A percentile compares a stretch with the other conserved stretches of the same genome.
phyloP scores from a whole-genome alignment of 2,113 vertebrate genomes.

The Apodemus speciosus region DNA sequence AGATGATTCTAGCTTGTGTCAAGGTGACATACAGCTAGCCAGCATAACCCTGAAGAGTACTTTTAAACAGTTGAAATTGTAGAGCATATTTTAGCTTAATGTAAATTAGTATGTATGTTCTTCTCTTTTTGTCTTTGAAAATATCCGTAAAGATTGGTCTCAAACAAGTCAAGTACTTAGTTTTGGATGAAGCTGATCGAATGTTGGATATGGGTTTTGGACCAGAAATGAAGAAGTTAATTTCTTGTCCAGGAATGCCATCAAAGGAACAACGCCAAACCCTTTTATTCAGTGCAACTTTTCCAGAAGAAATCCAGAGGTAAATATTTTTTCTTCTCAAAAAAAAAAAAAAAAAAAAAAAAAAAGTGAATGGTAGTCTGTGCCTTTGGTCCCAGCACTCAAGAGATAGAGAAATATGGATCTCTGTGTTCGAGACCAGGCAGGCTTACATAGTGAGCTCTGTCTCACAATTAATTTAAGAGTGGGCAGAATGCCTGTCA shows the following conservation, averaged over 20 bases:
- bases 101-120: constrained; percentile 54
- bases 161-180: constrained; percentile 90
- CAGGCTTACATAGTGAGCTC: neutral
- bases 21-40: neutral
- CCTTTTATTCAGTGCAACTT: constrained; percentile 97
- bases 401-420: neutral
- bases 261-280: constrained; percentile 92
- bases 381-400: neutral
- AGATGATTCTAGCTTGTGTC: neutral
- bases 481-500: neutral
- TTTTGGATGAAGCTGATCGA: constrained; percentile 96
- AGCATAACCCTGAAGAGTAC: neutral
- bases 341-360: constrained; percentile 83
- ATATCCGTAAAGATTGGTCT: constrained; percentile 87
- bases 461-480: neutral
- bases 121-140: constrained; percentile 49
- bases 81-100: constrained; percentile 10
- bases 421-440: neutral
- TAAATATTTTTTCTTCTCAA: constrained; percentile 78
- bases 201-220: constrained; percentile 99
- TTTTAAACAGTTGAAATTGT: neutral
- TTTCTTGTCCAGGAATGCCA: constrained; percentile 91
- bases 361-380: neutral
- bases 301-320: constrained; percentile 94
- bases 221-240: constrained; percentile 90